Conservation (phyloP, 2,888 invertebrate species). For the Caenorhabditis japonica region DNA sequence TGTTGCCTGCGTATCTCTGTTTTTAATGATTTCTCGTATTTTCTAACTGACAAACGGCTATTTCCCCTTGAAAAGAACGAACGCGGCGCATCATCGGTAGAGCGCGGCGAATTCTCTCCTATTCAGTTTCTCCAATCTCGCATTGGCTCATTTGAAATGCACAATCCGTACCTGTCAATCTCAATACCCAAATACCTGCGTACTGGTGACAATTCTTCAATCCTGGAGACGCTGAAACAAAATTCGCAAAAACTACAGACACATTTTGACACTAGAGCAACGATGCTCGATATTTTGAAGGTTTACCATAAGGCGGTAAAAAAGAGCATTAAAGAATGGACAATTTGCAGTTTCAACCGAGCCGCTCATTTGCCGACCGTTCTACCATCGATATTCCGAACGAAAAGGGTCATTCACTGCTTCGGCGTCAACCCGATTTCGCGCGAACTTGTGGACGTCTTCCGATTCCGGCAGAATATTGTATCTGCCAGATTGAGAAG, state of each 20-base stretch:
- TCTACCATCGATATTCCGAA: constrained; percentile 15
- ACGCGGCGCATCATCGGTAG: too few species aligned
- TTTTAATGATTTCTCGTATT: too few species aligned
- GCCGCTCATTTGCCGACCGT: constrained; percentile 4
- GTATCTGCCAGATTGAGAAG: constrained; percentile 52
- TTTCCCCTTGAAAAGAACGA: too few species aligned
- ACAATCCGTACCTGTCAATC: constrained; percentile 57
- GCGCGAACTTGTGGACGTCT: constrained; percentile 49
- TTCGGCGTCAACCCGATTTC: constrained; percentile 40
- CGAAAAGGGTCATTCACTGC: constrained; percentile 49
- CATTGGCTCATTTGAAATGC: constrained; percentile 52
- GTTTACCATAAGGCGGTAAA: too few species aligned
- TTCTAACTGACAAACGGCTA: too few species aligned
- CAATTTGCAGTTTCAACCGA: constrained; percentile 44
- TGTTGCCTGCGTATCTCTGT: too few species aligned
- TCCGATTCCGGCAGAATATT: constrained; percentile 53
- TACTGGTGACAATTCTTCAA: constrained; percentile 6
- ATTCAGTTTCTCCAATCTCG: constrained; percentile 27
- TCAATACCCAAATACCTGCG: constrained; percentile 54
- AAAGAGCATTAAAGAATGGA: too few species aligned
- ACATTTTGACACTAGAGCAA: constrained; percentile 58
- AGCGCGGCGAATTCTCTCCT: too few species aligned
- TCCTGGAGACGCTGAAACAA: constrained; percentile 41
- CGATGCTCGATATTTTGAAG: constrained; percentile 54
- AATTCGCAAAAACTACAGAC: constrained; percentile 53